Conservation (phyloP, 2,797 vertebrate genomes). For the Arctocebus calabarensis region DNA sequence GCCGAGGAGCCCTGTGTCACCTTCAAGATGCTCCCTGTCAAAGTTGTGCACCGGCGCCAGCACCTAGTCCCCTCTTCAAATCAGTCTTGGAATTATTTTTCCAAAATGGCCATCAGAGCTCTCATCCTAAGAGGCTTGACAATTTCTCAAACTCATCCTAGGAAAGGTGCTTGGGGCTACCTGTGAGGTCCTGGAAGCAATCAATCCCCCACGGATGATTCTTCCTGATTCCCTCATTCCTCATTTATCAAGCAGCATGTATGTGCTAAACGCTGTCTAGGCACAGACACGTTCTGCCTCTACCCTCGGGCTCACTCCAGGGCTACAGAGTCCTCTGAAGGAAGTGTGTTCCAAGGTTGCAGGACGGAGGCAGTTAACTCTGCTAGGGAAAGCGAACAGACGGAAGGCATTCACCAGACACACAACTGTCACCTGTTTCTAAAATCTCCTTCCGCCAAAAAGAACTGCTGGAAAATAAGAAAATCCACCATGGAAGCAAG, state of each 20-base stretch:
- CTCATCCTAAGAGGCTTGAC: no score
- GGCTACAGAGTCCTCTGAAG: background rate
- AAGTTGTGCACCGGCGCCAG: no score
- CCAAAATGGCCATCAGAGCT: no score
- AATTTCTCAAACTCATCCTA: no score
- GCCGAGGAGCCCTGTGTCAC: no score
- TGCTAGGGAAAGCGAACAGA: background rate
- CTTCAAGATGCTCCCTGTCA: no score
- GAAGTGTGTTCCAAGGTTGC: background rate
- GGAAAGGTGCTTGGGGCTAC: background rate
- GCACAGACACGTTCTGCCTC: constrained; percentile 9
- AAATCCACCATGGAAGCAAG: background rate
- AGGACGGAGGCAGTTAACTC: background rate
- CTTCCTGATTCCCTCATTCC: background rate
- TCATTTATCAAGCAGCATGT: background rate
- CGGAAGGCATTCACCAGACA: background rate
- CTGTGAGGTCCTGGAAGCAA: background rate
- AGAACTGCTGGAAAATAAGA: background rate
- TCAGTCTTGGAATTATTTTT: no score
- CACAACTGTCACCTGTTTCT: background rate
- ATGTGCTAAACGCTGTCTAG: background rate
- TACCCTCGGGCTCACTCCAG: background rate
- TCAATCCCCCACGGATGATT: background rate
- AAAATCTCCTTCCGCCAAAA: background rate
- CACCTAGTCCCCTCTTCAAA: no score